phyloP scores from a whole-genome alignment of 2,888 invertebrate species.

The Marasmarcha lunaedactyla region DNA sequence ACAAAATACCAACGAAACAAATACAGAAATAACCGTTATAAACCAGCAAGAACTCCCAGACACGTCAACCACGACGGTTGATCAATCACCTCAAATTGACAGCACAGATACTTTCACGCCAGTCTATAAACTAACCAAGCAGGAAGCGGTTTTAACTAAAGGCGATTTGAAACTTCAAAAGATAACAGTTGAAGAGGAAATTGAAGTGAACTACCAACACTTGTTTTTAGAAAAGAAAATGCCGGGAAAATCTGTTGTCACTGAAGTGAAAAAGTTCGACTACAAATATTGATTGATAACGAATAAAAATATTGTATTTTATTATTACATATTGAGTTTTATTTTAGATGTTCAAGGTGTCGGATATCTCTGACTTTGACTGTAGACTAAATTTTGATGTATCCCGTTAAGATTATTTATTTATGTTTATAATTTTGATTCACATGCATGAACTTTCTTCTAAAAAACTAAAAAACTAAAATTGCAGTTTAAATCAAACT shows the following conservation, averaged over 20 bases:
- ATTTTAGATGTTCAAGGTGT: too few species aligned
- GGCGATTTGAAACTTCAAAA: constrained; percentile 42
- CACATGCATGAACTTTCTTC: too few species aligned
- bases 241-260: constrained; percentile 42
- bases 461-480: too few species aligned
- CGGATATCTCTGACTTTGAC: too few species aligned
- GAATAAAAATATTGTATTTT: too few species aligned
- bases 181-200: constrained; percentile 42
- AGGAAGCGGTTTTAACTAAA: constrained; percentile 37
- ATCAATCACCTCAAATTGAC: constrained; percentile 6
- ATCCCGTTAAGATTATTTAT: too few species aligned
- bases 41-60: too few species aligned
- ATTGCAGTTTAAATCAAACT: too few species aligned
- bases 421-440: too few species aligned
- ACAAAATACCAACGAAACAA: constrained; percentile 12
- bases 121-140: constrained; percentile 40
- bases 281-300: constrained; percentile 36
- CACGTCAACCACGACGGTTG: background rate
- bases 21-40: too few species aligned
- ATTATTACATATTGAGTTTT: too few species aligned
- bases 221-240: constrained; percentile 39
- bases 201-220: constrained; percentile 45
- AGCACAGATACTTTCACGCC: constrained; percentile 26
- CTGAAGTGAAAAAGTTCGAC: constrained; percentile 38
- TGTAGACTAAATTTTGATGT: too few species aligned